Percentiles rank a stretch among this genome's conserved stretches.
phyloP scores from a whole-genome alignment of 2,888 invertebrate genomes.

The Aporophyla lueneburgensis region DNA sequence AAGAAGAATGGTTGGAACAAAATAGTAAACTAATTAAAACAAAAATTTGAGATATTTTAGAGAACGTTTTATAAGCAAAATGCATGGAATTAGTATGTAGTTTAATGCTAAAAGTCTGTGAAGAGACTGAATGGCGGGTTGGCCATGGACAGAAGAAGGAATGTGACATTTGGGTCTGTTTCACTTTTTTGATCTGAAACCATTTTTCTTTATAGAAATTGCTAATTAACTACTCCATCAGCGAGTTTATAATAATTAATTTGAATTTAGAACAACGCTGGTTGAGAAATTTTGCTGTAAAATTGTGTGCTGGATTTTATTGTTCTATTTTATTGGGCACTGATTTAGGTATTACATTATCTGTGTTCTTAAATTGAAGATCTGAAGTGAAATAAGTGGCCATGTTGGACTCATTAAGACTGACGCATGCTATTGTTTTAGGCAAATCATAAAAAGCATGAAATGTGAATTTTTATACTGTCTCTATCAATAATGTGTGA shows the following conservation, averaged over 20 bases:
- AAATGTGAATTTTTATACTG: neutral
- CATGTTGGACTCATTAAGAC: conserved; percentile 21
- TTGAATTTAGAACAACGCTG: neutral
- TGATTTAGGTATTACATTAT: neutral
- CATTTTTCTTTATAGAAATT: neutral
- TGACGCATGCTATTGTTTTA: conserved; percentile 19
- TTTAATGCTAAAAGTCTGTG: neutral
- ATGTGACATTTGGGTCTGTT: conserved; percentile 9
- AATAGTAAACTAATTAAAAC: conserved; percentile 35
- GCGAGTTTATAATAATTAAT: neutral
- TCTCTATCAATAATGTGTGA: conserved; percentile 4
- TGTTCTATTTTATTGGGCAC: too few species aligned
- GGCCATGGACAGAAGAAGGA: neutral
- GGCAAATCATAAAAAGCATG: neutral
- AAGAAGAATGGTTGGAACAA: conserved; percentile 57
- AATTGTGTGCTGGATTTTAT: too few species aligned
- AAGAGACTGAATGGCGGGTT: conserved; percentile 3
- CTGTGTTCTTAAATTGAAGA: neutral
- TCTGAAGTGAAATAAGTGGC: neutral
- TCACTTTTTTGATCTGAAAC: neutral
- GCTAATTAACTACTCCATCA: neutral
- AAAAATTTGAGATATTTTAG: neutral
- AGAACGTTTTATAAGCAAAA: neutral
- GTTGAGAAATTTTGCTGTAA: too few species aligned
- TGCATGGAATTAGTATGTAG: neutral